Evolutionary conservation across 2,888 invertebrate species (phyloP), one percentile per base, ranked within the genome.

Genomic region (Sarcophaga carnaria): DNA sequence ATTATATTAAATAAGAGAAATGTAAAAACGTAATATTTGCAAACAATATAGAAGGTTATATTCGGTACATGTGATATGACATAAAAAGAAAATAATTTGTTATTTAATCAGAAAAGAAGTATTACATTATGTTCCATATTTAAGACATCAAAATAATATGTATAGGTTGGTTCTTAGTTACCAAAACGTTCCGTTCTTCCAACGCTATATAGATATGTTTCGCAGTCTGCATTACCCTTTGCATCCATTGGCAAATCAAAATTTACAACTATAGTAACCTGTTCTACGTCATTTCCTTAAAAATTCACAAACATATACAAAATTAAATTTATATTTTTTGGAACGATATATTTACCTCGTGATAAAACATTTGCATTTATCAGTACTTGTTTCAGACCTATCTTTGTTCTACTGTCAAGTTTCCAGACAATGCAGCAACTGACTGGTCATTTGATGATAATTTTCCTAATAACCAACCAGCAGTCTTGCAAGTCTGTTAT

Each of bases 121-220:
- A 8, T 37, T 37, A 37, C 2, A 37, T 37, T 37, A 37, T 37
- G 37, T 10, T 37, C 2, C 8, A 22, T 22, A 22, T 27, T 27
- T 27, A 27, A 4, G 27, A 27, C 8, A 37, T 37, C 1, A 37
- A 37, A 37, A 37, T 37, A 37, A 37, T 22, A 22, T 22, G 22
- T 37, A 37, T 37, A 37, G 37, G 8, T 37, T 37, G 37, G 1
- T 54, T 54, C 54, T 54, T 54, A 54, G 4, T 75, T 91, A 72
- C 99, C 99, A 94, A 99, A 99, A 90, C 99, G 95, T n/a, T 99
- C 99, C 0, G 99, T 99, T 88, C 99, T 95, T 0, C 99, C 99
- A 92, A 99, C 99, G 92, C 99, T 96, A 93, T 99, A 99, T 86
- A 99, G 94, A 93, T 99, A 99, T 2, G 99, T 99, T 94, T 99